These are phyloP conservation scores for Apogon hyalosoma DNA, from an alignment of 2,797 vertebrate genomes.

Conservation along the genomic window DNA sequence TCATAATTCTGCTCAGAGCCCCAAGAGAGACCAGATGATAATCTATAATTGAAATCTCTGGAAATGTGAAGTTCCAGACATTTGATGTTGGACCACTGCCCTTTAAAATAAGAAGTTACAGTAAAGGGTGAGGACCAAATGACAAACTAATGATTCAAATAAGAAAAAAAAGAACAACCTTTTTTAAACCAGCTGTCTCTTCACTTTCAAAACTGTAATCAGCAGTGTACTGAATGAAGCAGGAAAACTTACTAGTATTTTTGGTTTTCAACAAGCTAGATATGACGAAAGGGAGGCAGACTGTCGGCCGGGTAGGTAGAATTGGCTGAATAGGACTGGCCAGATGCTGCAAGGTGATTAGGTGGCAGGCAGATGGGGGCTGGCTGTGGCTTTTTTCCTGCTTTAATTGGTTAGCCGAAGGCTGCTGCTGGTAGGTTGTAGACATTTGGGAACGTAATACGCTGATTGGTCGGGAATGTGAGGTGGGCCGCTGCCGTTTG, in stretches of 20 bases:
- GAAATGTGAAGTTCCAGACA: conserved; percentile 63
- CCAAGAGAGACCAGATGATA: conserved; percentile 54
- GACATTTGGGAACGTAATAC: conserved; percentile 99
- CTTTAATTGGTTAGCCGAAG: conserved; percentile 99
- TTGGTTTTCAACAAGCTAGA: conserved; percentile 99
- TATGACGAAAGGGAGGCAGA: conserved; percentile 98
- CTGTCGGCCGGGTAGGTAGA: conserved; percentile 99
- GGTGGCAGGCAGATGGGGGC: conserved; percentile 99
- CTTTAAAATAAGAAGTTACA: conserved; percentile 88
- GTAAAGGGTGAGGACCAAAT: conserved; percentile 78
- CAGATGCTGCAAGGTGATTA: conserved; percentile 99
- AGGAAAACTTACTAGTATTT: conserved; percentile 99
- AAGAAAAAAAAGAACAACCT: conserved; percentile 84
- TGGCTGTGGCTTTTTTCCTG: conserved; percentile 98
- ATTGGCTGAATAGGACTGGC: conserved; percentile 99
- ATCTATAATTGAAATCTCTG: conserved; percentile 62
- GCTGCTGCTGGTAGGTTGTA: conserved; percentile 99
- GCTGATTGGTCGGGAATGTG: conserved; percentile 99
- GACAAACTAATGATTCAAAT: conserved; percentile 88
- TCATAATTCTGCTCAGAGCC: conserved; percentile 65
- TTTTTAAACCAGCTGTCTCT: conserved; percentile 95
- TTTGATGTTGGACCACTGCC: conserved; percentile 55
- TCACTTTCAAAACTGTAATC: conserved; percentile 97
- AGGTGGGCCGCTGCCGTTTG: conserved; percentile 99
- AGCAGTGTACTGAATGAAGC: conserved; percentile 99